phyloP scores from a whole-genome alignment of 2,888 invertebrate genomes.

The Apodemia mormo region DNA sequence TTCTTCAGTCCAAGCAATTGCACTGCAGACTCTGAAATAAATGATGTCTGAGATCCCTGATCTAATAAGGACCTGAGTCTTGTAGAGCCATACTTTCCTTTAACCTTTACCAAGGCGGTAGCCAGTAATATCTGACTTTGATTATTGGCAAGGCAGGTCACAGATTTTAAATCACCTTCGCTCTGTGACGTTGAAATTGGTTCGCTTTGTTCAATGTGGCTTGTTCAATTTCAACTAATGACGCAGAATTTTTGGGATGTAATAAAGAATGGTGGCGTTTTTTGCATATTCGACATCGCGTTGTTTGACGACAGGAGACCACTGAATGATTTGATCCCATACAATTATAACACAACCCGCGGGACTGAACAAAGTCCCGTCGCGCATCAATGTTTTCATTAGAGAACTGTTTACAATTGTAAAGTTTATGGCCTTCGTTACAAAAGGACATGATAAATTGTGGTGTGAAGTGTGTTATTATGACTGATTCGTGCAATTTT shows the following conservation, averaged over 20 bases:
- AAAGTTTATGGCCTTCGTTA: conserved; percentile 36
- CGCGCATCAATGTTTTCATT: conserved; percentile 28
- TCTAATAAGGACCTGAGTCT: conserved; percentile 38
- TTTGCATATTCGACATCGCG: conserved; percentile 32
- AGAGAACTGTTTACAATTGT: conserved; percentile 36
- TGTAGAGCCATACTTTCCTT: conserved; percentile 27
- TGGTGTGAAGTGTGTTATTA: conserved; percentile 21
- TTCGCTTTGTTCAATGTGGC: conserved; percentile 8
- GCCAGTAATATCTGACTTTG: conserved; percentile 31
- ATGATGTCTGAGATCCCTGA: conserved; percentile 34
- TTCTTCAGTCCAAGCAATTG: conserved; percentile 22
- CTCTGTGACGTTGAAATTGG: background rate
- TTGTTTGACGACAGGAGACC: conserved; percentile 29
- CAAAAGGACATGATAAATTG: conserved; percentile 34
- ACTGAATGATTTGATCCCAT: no score
- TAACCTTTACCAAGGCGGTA: conserved; percentile 35
- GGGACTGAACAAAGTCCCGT: conserved; percentile 29
- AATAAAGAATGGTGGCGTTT: conserved; percentile 36
- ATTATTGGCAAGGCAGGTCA: conserved; percentile 19
- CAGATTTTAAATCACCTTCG: background rate
- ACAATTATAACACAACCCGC: conserved; percentile 40
- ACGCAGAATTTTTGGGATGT: no score
- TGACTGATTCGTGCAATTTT: background rate
- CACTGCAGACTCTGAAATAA: conserved; percentile 25
- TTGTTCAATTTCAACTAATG: no score